A percentile compares a stretch with the other conserved stretches of the same genome.
These are phyloP conservation scores for Chiloscyllium plagiosum DNA, from an alignment of 2,113 vertebrate species.

Conservation along the genomic window DNA sequence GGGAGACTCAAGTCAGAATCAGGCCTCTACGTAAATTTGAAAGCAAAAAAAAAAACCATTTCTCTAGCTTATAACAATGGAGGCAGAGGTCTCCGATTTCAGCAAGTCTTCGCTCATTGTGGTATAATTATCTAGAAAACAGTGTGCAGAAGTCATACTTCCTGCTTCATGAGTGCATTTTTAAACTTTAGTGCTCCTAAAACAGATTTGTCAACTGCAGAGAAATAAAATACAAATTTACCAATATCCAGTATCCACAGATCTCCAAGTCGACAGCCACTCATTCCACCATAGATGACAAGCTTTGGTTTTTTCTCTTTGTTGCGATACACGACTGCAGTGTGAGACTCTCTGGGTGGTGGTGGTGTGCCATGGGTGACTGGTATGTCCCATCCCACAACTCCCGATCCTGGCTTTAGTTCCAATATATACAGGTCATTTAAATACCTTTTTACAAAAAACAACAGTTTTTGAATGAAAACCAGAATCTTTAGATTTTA, in stretches of 20 bases:
- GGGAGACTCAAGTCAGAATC: not conserved
- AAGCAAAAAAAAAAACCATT: not conserved
- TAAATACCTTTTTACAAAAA: slow-evolving; percentile 31
- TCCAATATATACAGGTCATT: slow-evolving; percentile 40
- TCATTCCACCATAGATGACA: slow-evolving; percentile 40
- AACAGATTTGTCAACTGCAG: not conserved
- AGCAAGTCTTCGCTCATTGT: not conserved
- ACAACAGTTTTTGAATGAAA: not conserved
- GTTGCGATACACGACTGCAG: slow-evolving; percentile 34
- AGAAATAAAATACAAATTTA: not conserved
- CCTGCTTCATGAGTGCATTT: not conserved
- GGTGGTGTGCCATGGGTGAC: slow-evolving; percentile 37
- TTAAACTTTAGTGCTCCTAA: not conserved
- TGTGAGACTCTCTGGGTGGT: slow-evolving; percentile 39
- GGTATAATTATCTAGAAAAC: not conserved
- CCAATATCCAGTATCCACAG: slow-evolving; percentile 39
- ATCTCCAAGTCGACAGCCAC: slow-evolving; percentile 40
- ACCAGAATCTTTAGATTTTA: not conserved
- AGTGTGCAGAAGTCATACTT: not conserved
- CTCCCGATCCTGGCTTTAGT: slow-evolving; percentile 39
- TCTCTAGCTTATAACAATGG: not conserved
- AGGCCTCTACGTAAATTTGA: not conserved
- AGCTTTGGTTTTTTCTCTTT: slow-evolving; percentile 27
- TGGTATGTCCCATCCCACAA: slow-evolving; percentile 39
- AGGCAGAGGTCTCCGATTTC: not conserved